phyloP scores from a whole-genome alignment of 2,113 vertebrate species.

The Turdus rufiventris region DNA sequence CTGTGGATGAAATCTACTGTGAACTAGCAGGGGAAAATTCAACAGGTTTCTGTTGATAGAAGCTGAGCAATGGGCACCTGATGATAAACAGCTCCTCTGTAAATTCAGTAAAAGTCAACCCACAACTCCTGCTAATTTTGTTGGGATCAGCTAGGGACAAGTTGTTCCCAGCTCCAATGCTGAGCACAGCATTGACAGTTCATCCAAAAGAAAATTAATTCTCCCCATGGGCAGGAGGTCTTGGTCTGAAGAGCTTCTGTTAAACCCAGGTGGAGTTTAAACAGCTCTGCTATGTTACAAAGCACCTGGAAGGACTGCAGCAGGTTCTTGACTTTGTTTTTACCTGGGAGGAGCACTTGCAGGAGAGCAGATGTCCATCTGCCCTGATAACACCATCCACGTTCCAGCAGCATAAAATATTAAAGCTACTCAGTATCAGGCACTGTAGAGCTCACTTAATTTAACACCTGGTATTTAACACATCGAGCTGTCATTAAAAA shows the following conservation, averaged over 20 bases:
- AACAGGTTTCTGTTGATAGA: not conserved
- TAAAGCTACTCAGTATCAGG: not conserved
- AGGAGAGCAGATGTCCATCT: not conserved
- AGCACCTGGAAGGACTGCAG: not conserved
- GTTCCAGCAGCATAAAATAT: not conserved
- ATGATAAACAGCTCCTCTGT: not conserved
- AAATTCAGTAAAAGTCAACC: not conserved
- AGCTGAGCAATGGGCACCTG: not conserved
- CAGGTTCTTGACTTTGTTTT: not conserved
- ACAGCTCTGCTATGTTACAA: not conserved
- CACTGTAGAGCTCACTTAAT: not conserved
- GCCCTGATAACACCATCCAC: not conserved
- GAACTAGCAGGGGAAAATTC: not conserved
- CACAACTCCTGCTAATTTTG: not conserved
- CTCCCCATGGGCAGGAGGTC: not conserved
- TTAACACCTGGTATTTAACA: not conserved
- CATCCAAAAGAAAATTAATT: not conserved
- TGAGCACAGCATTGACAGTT: not conserved
- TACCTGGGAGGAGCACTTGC: not conserved
- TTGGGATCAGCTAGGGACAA: not conserved
- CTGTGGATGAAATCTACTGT: not conserved
- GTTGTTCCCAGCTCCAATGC: not conserved
- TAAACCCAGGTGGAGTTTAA: not conserved
- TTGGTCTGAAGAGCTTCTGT: not conserved
- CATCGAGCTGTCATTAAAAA: not conserved